phyloP scores from a whole-genome alignment of 2,888 invertebrate species.

The Callinectes sapidus region DNA sequence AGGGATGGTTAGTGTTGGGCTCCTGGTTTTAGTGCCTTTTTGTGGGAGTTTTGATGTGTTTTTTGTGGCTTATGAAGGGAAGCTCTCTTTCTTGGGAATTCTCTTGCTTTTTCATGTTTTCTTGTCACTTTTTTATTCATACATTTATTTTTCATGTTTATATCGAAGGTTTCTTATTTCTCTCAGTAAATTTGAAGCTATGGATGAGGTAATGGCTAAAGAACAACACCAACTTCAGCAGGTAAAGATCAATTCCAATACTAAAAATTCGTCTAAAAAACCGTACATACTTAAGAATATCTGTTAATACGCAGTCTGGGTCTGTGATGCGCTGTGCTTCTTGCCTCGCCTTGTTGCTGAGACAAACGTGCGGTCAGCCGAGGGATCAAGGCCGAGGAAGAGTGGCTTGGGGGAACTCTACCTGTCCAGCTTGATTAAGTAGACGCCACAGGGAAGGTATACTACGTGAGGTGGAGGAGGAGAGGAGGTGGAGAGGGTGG shows the following conservation, averaged over 20 bases:
- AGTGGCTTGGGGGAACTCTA: neutral
- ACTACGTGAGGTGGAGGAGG: slow-evolving; percentile 20
- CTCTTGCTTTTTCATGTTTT: too few species aligned
- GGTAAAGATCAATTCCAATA: too few species aligned
- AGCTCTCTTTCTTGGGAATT: too few species aligned
- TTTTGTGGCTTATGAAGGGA: too few species aligned
- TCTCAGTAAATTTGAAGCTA: too few species aligned
- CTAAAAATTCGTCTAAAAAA: too few species aligned
- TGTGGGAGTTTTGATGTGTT: neutral
- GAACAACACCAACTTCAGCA: too few species aligned
- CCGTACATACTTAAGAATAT: too few species aligned
- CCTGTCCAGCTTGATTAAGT: slow-evolving; percentile 10
- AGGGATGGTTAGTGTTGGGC: neutral
- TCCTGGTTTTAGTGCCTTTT: neutral
- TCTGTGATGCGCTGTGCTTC: neutral
- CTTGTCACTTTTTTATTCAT: too few species aligned
- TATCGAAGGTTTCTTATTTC: too few species aligned
- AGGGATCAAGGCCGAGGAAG: neutral
- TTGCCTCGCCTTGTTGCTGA: neutral
- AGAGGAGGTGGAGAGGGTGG: slow-evolving; percentile 7
- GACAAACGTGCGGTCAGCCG: neutral
- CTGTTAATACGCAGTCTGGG: neutral
- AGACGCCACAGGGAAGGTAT: neutral
- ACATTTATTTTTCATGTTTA: too few species aligned
- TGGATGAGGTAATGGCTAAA: too few species aligned